Base-by-base conservation (phyloP, 2,797 vertebrate genomes). In the Gambusia yucatana region DNA sequence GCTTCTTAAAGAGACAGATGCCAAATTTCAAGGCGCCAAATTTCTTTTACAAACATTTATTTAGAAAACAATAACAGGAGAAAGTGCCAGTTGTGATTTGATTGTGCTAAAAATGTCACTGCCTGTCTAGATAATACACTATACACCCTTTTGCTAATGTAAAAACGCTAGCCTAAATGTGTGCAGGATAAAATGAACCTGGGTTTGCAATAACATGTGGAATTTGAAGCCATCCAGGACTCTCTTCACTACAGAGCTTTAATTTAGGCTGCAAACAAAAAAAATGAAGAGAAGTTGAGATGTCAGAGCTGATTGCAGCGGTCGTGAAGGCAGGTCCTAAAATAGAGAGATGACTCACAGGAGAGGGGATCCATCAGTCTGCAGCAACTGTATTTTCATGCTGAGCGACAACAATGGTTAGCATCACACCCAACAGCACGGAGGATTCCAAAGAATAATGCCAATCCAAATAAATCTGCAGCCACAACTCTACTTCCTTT, bases 301-400 rank as follows among this genome's bases (percentile, higher is more conserved):
- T 76, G 81, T 84, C 57, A 79, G 77, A 61, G 72, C 71, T 81
- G 73, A 86, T 83, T 81, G 71, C 71, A 77, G 80, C 77, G 77
- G 80, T 74, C 17, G 71, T 81, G 85, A 84, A 44, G 70, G 63
- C 76, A 80, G 55, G 50, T 80, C 87, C 86, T 81, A 77, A 93
- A 95, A 94, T 92, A 95, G 92, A 89, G 43, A 67, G 78, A 91
- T 94, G 92, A 95, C 76, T 93, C 91, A 93, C 81, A 89, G 73
- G 33, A 67, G 80, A 84, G 78, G 78, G 82, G 81, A 83, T 74
- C 82, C 75, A 72, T 90, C 86, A 82, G 74, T 82, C 87, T 1
- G 28, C 59, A 33, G 25, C 17, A 72, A 20, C 83, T 70, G 30
- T 65, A 65, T 65, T 65, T 65, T 39, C 61, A 39, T 39, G 55